Evolutionary conservation across 2,113 vertebrate species (phyloP).

Genomic region (Callionymus lyra): DNA sequence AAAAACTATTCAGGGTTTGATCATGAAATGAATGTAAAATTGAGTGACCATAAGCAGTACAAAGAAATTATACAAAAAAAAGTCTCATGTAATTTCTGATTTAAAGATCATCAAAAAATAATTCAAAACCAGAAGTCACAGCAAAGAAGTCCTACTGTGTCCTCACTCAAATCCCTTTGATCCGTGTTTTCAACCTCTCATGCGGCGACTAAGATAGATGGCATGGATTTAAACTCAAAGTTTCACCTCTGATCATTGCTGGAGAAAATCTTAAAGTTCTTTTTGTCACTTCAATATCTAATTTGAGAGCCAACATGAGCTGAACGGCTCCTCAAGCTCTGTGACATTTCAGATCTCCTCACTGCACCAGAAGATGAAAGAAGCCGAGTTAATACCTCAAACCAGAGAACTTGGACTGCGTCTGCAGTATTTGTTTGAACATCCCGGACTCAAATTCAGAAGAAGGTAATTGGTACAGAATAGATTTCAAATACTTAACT

Average conservation of each 20-base stretch:
- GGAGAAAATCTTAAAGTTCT: constrained; percentile 28
- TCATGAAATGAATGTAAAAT: too few species aligned
- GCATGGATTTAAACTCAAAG: constrained; percentile 10
- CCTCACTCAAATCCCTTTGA: constrained; percentile 8
- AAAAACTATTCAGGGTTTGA: too few species aligned
- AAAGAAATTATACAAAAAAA: too few species aligned
- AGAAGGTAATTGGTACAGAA: too few species aligned
- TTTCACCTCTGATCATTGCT: constrained; percentile 17
- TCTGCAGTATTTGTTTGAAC: background rate
- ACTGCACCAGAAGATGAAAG: constrained; percentile 28
- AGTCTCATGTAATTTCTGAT: too few species aligned
- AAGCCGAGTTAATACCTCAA: constrained; percentile 9
- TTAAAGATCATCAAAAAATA: too few species aligned
- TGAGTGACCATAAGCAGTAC: too few species aligned
- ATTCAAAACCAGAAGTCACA: too few species aligned
- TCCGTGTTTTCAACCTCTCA: background rate
- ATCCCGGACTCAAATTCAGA: background rate
- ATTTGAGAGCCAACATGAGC: constrained; percentile 29
- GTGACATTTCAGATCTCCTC: constrained; percentile 32
- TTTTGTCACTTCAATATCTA: constrained; percentile 45
- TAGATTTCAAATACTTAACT: too few species aligned
- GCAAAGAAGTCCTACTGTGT: background rate
- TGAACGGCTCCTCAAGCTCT: constrained; percentile 21
- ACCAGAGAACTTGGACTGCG: constrained; percentile 10
- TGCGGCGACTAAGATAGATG: too few species aligned